Evolutionary conservation across 1,140 invertebrate genomes (phyloP), one percentile per base, ranked within the genome.

Genomic region (Drosophila parvula): DNA sequence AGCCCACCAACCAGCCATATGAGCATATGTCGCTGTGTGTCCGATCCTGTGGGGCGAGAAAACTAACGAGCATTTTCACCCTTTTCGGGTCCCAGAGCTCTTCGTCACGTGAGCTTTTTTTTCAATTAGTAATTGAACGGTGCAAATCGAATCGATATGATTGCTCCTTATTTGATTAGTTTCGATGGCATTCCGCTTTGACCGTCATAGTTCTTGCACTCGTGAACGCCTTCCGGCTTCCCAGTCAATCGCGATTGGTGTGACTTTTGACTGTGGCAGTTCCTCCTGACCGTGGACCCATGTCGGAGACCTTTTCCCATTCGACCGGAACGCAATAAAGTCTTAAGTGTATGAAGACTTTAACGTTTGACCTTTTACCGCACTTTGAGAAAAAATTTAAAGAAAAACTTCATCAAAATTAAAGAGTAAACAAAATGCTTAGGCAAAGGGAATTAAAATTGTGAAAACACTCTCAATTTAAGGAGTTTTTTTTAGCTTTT

Each of bases 1-100:
- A 63, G 65, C 58, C 12, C 55, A 18, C 55, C 60, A 48, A 48
- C 12, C 27, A 50, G 48, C 62, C 65, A 50, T 47, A 47, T 56
- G 18, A 76, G 47, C 81, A 83, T 88, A 86, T 88, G 82, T 67
- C 59, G 79, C 48, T 6, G 50, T 53, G 38, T 51, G 43, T 36
- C 44, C 27, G 11, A 22, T 22, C 22, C 22, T 41, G 38, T 28
- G 44, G 44, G 28, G 11, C 43, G 65, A 34, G 12, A 55, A 10
- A 55, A 36, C 44, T 71, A 58, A 59, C 36, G 53, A 71, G 47
- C 32, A 27, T 41, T 50, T 50, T 71, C 44, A 59, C 67, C 51
- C 69, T 43, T 59, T 45, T 38, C 10, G 38, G 27, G 32, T 3
- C 27, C 28, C 28, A 12, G 27, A n/a, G n/a, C 11, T 63, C 34